These are phyloP conservation scores for Pediacus dermestoides DNA, from an alignment of 2,888 invertebrate genomes.

Conservation along the genomic window DNA sequence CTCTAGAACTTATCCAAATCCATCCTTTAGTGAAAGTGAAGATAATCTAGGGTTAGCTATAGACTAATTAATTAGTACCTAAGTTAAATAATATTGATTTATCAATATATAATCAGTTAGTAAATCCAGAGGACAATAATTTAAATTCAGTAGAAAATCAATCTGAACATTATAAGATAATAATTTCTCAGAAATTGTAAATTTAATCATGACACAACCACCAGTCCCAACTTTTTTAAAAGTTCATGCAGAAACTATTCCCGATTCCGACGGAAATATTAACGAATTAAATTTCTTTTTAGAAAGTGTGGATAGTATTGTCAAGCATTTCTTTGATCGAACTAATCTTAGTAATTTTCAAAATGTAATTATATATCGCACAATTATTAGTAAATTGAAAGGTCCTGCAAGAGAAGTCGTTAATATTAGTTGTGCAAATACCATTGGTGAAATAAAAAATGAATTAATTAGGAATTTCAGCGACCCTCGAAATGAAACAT, in stretches of 20 bases:
- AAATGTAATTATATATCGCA: constrained; percentile 8
- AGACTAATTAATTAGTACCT: constrained; percentile 1
- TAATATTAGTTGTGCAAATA: constrained; percentile 7
- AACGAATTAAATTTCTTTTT: constrained; percentile 12
- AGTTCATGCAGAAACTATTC: constrained; percentile 5
- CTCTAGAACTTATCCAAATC: not conserved
- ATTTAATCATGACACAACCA: too few relatives aligned
- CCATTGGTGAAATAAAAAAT: constrained; percentile 7
- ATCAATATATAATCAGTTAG: too few relatives aligned
- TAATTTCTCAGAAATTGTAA: too few relatives aligned
- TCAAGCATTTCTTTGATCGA: constrained; percentile 5
- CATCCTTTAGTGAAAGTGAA: constrained; percentile 1
- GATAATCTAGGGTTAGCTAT: not conserved
- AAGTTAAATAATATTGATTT: not conserved
- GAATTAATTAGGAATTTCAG: constrained; percentile 9
- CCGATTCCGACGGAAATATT: constrained; percentile 9
- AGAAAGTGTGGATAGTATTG: constrained; percentile 10
- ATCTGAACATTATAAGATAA: too few relatives aligned
- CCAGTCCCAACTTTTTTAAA: not conserved
- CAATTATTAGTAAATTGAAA: constrained; percentile 10
- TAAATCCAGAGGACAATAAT: too few relatives aligned
- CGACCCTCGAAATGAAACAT: constrained; percentile 7
- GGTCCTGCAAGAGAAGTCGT: constrained; percentile 8
- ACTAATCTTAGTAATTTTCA: not conserved
- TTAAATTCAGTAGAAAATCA: too few relatives aligned